Percentiles rank a stretch among this genome's conserved stretches.
phyloP scores from a whole-genome alignment of 2,113 vertebrate genomes.

The Trogon melanurus region DNA sequence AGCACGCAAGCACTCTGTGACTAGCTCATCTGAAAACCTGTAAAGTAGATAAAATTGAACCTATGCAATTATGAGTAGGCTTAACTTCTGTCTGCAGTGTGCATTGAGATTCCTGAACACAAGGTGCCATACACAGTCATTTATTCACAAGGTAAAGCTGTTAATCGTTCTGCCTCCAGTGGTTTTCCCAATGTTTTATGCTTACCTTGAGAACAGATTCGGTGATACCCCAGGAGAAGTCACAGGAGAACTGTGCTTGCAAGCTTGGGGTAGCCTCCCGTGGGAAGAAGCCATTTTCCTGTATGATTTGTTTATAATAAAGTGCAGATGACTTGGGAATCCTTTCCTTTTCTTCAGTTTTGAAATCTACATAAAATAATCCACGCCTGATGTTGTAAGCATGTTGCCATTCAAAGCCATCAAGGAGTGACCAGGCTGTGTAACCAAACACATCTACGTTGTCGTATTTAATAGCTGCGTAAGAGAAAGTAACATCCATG shows the following conservation, averaged over 20 bases:
- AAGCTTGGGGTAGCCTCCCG: slow-evolving; percentile 67
- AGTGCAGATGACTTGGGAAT: slow-evolving; percentile 88
- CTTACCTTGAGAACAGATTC: slow-evolving; percentile 91
- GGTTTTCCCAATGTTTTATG: not conserved
- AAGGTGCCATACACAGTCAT: accelerated
- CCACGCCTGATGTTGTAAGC: slow-evolving; percentile 85
- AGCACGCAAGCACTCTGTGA: not conserved
- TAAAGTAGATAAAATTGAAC: not conserved
- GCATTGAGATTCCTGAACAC: not conserved
- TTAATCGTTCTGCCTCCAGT: not conserved
- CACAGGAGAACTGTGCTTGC: slow-evolving; percentile 86
- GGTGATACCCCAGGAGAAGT: slow-evolving; percentile 93
- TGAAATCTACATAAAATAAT: slow-evolving; percentile 91
- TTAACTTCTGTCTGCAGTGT: not conserved
- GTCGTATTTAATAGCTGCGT: slow-evolving; percentile 85
- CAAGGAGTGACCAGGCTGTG: slow-evolving; percentile 91
- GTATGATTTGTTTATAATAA: slow-evolving; percentile 87
- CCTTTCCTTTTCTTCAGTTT: slow-evolving; percentile 78
- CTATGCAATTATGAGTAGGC: not conserved
- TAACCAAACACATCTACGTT: slow-evolving; percentile 89
- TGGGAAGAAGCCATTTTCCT: slow-evolving; percentile 84
- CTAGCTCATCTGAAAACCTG: not conserved
- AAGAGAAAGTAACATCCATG: slow-evolving; percentile 13
- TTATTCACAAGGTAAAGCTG: not conserved
- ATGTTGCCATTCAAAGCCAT: slow-evolving; percentile 95